Base-by-base conservation (phyloP, 2,113 vertebrate species). In the Ptilonorhynchus violaceus region DNA sequence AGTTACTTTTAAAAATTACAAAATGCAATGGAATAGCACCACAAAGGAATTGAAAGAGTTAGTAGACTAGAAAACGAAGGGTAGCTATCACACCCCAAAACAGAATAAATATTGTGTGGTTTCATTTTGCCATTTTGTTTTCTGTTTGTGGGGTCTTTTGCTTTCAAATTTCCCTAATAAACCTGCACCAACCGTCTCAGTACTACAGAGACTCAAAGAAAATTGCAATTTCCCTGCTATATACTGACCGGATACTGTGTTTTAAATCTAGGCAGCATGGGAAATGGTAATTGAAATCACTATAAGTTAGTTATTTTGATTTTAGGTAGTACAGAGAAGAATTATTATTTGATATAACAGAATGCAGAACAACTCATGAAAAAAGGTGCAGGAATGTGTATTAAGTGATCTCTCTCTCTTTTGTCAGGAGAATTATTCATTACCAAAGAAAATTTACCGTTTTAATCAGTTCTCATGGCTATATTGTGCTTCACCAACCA, bases 141-240 rank as follows among this genome's bases (percentile, higher is more conserved):
- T 84, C 69, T 87, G 6, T 35, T 86, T 78, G 76, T 63, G 47
- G 35, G 13, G 12, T 6, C 31, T 30, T 85, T 72, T 64, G 35
- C 27, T 76, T 93, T 92, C 55, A 86, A 75, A 82, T 96, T 95
- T 95, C 93, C 67, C 78, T 95, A 88, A 96, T 84, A 82, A 97
- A 93, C 27, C 14, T 66, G 60, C 14, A 76, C 27, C 31, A 91
- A 69, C 42, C 87, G 59, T 89, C 53, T 97, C 55, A 89, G 90
- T 78, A 92, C 41, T 59, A 91, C 9, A 83, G 78, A 91, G 39
- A 53, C 53, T 93, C 78, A 60, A 96, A 96, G 67, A 96, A 94
- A 93, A 84, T 41, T 93, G 28, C 19, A 46, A 22, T 93, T 94
- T 95, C n/a, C 44, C 53, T 69, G 47, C 35, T 67, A 60, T 55